Conservation (phyloP, 2,113 vertebrate species). For the Corythornis madagascariensis region DNA sequence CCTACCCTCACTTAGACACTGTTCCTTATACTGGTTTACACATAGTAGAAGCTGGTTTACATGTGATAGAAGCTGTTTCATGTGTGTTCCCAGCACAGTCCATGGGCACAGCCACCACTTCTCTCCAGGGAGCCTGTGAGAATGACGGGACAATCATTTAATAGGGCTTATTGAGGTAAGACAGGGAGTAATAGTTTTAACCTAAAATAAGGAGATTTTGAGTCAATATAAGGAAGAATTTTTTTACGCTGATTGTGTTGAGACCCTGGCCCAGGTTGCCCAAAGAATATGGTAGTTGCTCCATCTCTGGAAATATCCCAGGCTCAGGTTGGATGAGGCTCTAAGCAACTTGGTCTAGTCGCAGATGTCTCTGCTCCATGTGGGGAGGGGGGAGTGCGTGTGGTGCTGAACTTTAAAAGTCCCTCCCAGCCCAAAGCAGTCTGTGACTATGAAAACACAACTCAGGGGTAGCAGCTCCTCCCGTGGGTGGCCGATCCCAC, state of each 20-base stretch:
- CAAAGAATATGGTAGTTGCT: too few relatives aligned
- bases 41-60: rapidly evolving
- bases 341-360: too few relatives aligned
- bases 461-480: too few relatives aligned
- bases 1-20: rapidly evolving
- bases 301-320: too few relatives aligned
- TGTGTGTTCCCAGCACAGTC: rapidly evolving
- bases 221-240: too few relatives aligned
- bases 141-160: neutral
- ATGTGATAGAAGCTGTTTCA: rapidly evolving
- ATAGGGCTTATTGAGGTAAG: too few relatives aligned
- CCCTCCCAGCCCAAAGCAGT: neutral
- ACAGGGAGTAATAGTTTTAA: too few relatives aligned
- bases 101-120: rapidly evolving
- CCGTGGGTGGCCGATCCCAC: neutral
- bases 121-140: neutral
- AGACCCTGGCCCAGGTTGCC: too few relatives aligned
- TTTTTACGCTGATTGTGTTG: too few relatives aligned
- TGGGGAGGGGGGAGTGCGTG: neutral
- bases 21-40: rapidly evolving
- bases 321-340: too few relatives aligned
- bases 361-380: too few relatives aligned
- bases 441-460: neutral
- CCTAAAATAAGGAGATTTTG: too few relatives aligned
- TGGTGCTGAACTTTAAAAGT: neutral